Conservation (phyloP, 2,113 vertebrate genomes). For the Dolichallabes microphthalmus region DNA sequence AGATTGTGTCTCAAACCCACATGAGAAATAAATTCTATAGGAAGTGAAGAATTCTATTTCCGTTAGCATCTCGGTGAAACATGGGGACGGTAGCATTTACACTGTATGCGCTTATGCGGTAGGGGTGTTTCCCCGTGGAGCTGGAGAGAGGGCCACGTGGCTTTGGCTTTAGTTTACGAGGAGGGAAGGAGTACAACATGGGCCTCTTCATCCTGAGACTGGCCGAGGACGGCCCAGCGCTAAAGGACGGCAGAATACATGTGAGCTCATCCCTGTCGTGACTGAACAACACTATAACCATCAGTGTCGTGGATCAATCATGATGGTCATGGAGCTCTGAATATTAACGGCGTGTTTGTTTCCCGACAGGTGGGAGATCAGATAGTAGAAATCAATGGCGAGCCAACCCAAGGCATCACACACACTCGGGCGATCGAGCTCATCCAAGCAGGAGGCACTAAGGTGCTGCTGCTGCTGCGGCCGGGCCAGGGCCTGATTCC, state of each 20-base stretch:
- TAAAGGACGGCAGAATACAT: slow-evolving; percentile 88
- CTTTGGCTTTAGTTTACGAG: slow-evolving; percentile 94
- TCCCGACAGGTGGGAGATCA: slow-evolving; percentile 90
- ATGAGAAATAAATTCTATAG: neutral
- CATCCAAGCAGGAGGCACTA: slow-evolving; percentile 93
- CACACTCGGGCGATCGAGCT: slow-evolving; percentile 96
- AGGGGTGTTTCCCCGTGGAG: slow-evolving; percentile 88
- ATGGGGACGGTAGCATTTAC: neutral
- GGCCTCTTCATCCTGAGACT: slow-evolving; percentile 94
- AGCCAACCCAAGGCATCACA: slow-evolving; percentile 96
- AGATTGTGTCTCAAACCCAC: neutral
- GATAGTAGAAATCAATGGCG: slow-evolving; percentile 97
- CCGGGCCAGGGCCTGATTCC: slow-evolving; percentile 91
- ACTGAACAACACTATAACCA: neutral
- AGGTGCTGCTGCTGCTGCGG: slow-evolving; percentile 88
- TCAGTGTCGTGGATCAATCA: neutral
- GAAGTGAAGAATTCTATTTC: neutral
- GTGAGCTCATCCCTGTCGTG: slow-evolving; percentile 69
- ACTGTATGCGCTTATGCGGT: slow-evolving; percentile 49
- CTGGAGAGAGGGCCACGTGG: slow-evolving; percentile 88
- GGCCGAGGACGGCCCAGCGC: slow-evolving; percentile 90
- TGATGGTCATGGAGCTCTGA: neutral
- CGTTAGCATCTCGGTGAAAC: neutral
- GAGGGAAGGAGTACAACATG: slow-evolving; percentile 98
- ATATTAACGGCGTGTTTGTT: slow-evolving; percentile 4